Percentiles rank a stretch among this genome's conserved stretches.
Conservation (phyloP, 2,113 vertebrate genomes). For the Galeopterus variegatus region DNA sequence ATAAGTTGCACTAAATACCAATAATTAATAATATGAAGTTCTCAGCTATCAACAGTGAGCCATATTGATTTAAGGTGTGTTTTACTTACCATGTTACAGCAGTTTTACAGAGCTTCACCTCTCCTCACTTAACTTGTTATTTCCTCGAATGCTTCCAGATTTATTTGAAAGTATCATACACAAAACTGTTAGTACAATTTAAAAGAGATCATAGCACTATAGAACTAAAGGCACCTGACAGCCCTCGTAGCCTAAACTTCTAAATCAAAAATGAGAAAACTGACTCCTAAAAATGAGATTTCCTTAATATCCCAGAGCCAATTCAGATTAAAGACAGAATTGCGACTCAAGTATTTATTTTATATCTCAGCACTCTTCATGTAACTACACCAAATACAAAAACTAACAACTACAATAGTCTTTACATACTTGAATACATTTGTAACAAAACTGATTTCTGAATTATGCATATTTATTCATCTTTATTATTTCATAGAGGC, state of each 20-base stretch:
- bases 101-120: neutral
- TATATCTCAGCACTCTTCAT: neutral
- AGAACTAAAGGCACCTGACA: neutral
- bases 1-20: neutral
- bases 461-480: neutral
- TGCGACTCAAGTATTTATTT: neutral
- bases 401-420: neutral
- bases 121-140: neutral
- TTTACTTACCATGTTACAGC: neutral
- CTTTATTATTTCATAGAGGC: neutral
- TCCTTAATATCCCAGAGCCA: neutral
- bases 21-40: neutral
- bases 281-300: neutral
- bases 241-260: neutral
- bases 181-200: neutral
- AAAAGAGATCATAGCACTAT: neutral
- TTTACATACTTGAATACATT: neutral
- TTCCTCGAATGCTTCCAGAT: neutral
- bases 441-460: neutral
- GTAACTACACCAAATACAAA: neutral
- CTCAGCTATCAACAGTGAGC: neutral
- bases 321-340: neutral
- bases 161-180: neutral
- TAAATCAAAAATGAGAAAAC: neutral
- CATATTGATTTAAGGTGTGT: neutral